Conservation (phyloP, 1,140 invertebrate genomes). For the Drosophila sucinea region DNA sequence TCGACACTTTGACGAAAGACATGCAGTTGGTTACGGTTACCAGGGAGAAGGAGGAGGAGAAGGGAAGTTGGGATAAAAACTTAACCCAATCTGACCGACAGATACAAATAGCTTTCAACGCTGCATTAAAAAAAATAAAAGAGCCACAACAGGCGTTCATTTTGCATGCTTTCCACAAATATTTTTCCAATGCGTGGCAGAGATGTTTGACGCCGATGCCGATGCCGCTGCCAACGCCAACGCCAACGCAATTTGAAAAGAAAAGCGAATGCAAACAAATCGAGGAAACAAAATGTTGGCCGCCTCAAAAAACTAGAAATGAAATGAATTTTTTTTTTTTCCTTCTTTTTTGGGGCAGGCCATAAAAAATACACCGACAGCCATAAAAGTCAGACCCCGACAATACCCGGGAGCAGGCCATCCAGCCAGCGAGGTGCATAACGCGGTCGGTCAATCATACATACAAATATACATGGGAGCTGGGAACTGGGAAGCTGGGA, state of each 20-base stretch:
- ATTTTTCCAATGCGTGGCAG: conserved; percentile 67
- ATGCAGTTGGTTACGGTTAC: conserved; percentile 47
- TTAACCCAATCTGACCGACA: conserved; percentile 80
- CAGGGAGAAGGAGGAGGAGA: not conserved
- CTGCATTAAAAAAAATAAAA: conserved; percentile 71
- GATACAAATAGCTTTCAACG: conserved; percentile 80
- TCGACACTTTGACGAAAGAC: conserved; percentile 80
- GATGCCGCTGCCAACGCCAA: conserved; percentile 25
- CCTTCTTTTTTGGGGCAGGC: conserved; percentile 52
- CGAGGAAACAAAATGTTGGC: conserved; percentile 42
- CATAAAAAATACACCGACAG: conserved; percentile 77
- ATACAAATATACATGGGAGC: conserved; percentile 13
- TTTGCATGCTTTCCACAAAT: conserved; percentile 78
- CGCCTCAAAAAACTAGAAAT: conserved; percentile 61
- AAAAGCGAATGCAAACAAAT: conserved; percentile 74
- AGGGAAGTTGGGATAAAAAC: conserved; percentile 36
- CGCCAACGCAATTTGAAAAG: conserved; percentile 57
- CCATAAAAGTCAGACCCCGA: conserved; percentile 75
- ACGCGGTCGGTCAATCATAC: conserved; percentile 71
- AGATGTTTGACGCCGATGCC: conserved; percentile 26
- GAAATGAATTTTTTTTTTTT: conserved; percentile 25
- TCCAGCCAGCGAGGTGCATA: conserved; percentile 52
- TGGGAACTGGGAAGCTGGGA: not conserved
- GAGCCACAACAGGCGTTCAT: conserved; percentile 68
- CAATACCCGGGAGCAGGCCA: conserved; percentile 70